phyloP scores from a whole-genome alignment of 2,797 vertebrate species.

The Basileuterus tristriatus region DNA sequence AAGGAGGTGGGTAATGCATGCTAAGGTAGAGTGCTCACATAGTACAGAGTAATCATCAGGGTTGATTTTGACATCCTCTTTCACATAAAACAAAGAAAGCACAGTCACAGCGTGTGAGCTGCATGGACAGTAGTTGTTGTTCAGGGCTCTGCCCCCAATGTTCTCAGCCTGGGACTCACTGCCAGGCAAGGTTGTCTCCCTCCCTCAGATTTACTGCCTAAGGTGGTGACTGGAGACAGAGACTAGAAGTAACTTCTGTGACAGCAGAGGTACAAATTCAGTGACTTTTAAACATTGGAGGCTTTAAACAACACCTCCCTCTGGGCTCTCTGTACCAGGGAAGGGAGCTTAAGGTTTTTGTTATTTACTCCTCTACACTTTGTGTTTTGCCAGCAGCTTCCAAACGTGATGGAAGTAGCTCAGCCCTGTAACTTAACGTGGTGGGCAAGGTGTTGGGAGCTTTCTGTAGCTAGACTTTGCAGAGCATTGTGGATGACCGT shows the following conservation, averaged over 20 bases:
- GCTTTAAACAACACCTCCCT: not conserved
- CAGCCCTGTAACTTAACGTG: not conserved
- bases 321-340: not conserved
- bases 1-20: rapidly evolving
- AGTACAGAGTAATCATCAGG: not conserved
- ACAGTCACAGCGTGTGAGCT: rapidly evolving
- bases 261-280: not conserved
- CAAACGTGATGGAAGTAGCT: not conserved
- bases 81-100: not conserved
- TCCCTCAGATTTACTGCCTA: not conserved
- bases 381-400: not conserved
- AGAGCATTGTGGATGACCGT: rapidly evolving
- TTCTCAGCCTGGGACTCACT: not conserved
- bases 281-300: not conserved
- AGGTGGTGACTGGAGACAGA: not conserved
- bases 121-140: not conserved
- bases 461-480: not conserved
- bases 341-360: not conserved
- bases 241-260: not conserved
- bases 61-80: not conserved
- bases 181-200: not conserved
- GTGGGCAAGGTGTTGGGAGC: not conserved
- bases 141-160: not conserved
- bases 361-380: not conserved
- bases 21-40: not conserved